Conservation (phyloP, 2,113 vertebrate genomes). For the Nymphicus hollandicus region DNA sequence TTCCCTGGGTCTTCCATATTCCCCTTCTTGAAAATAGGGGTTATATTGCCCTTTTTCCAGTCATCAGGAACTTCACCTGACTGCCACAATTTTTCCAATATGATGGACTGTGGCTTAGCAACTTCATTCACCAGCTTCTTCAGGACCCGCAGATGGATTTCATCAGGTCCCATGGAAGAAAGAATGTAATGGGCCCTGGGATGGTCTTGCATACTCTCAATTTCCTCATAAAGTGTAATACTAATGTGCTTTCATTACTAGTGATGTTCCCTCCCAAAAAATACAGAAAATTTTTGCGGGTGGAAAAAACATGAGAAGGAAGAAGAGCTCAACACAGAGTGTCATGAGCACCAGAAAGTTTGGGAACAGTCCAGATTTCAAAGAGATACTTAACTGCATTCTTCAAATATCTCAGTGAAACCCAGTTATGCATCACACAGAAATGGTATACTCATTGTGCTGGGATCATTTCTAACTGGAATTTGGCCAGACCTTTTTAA, state of each 20-base stretch:
- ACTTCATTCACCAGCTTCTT: no score
- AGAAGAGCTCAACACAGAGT: conserved; percentile 17
- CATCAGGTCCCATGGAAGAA: neutral
- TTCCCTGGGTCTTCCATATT: no score
- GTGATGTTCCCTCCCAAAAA: neutral
- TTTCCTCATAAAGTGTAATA: conserved; percentile 25
- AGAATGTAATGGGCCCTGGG: neutral
- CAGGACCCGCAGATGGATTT: no score
- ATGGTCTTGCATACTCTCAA: neutral
- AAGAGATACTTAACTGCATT: conserved; percentile 68
- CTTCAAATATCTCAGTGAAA: conserved; percentile 63
- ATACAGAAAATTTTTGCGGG: conserved; percentile 28
- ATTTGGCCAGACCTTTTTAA: conserved; percentile 62
- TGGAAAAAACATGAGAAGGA: conserved; percentile 8
- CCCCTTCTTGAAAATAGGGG: no score
- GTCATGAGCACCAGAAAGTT: neutral
- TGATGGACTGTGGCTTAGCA: no score
- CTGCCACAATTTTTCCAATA: no score
- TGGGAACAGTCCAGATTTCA: conserved; percentile 59
- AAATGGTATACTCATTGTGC: conserved; percentile 33
- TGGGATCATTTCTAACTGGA: conserved; percentile 58
- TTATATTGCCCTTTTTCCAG: no score
- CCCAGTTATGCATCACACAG: conserved; percentile 20
- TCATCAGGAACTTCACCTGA: no score
- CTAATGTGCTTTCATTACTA: neutral